phyloP scores from a whole-genome alignment of 92 coral and sea anemone genomes.

The Phenganax stokvisi region DNA sequence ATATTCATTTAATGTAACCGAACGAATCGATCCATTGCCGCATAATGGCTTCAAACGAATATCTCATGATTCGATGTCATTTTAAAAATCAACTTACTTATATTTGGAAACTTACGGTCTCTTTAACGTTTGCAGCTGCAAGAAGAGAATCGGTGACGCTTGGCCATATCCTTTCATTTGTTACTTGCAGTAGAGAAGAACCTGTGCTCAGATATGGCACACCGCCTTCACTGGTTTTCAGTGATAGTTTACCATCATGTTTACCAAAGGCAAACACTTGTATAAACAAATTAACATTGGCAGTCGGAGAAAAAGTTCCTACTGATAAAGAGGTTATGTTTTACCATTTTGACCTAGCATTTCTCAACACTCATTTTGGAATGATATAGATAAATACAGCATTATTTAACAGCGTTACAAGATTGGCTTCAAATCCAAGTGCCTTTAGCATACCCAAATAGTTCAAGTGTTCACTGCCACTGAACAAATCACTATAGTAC shows the following conservation, averaged over 20 bases:
- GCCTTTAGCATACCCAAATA: not conserved
- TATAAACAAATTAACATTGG: conserved; percentile 36
- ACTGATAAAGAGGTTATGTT: conserved; percentile 20
- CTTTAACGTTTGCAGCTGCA: conserved; percentile 38
- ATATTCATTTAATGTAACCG: too few species aligned
- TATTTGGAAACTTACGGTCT: not conserved
- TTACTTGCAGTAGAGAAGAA: conserved; percentile 45
- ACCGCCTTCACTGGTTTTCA: conserved; percentile 37
- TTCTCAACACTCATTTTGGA: conserved; percentile 44
- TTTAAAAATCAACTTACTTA: not conserved
- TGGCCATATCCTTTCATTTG: conserved; percentile 36
- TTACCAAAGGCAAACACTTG: conserved; percentile 52
- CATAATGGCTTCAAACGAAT: too few species aligned
- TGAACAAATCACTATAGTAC: too few species aligned
- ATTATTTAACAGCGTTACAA: not conserved
- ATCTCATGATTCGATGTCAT: not conserved
- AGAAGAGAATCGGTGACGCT: conserved; percentile 39
- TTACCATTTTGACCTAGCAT: conserved; percentile 42
- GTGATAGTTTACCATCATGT: conserved; percentile 23
- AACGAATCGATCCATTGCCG: too few species aligned
- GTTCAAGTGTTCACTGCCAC: too few species aligned
- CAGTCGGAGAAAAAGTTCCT: conserved; percentile 27
- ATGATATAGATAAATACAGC: conserved; percentile 1
- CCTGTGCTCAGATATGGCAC: conserved; percentile 46
- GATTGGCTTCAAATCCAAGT: not conserved